Evolutionary conservation across 2,113 vertebrate species (phyloP), one percentile per base, ranked within the genome.

Genomic region (Geococcyx californianus): DNA sequence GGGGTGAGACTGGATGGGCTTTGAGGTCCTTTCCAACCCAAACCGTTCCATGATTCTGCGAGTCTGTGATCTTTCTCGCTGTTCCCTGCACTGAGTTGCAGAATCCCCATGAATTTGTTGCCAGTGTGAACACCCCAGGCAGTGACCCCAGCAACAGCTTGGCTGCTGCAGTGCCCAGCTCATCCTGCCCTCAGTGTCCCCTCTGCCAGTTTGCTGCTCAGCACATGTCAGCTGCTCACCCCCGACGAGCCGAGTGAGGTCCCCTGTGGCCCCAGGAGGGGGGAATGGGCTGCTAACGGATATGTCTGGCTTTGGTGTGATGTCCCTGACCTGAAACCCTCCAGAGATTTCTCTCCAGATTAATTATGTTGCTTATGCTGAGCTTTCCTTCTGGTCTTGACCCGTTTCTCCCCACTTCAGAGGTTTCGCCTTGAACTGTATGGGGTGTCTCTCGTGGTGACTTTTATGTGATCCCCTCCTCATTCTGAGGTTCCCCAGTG

Each of bases 101-200:
- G 29, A 34, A 4, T 10, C 13, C 63, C 25, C 1, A 0, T 5
- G 26, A 73, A 26, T 49, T 60, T 26, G 31, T 77, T 45, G 36
- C 34, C 34, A 7, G 0, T 3, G 2, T 0, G 0, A 66, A 33
- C 0, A 3, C 11, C 21, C 7, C 19, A 26, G 47, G 36, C 47
- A 33, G 44, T 0, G 2, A 36, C 47, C 31, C 77, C 42, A 54
- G 42, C n/a, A 45, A 28, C 73, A 51, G 42, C 40, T 85, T 6
- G 4, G 38, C 33, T 11, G 0, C 13, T 0, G 2, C 55, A 26
- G 13, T 23, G 58, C 54, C 19, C 47, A 15, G 25, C 33, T 12
- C 33, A 18, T 29, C 81, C 60, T 18, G 56, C 23, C 31, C 34
- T 55, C 69, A 7, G 51, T 20, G 40, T 28, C 9, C 34, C 13